Evolutionary conservation across 2,797 vertebrate species (phyloP).

Genomic region (Nyctibius grandis): DNA sequence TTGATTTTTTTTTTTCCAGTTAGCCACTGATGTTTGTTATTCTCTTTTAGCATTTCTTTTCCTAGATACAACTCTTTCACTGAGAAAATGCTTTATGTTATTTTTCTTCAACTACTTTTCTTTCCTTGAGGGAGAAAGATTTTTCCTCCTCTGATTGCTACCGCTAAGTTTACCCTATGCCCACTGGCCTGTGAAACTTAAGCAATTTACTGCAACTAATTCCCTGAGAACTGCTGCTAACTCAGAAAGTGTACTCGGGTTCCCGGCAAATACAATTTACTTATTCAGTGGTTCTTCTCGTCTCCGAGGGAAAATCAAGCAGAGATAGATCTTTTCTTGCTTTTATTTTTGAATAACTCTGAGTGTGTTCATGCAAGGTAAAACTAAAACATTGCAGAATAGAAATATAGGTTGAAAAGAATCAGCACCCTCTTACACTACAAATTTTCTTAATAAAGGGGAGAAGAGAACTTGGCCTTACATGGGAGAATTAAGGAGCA

Average conservation of each 20-base stretch:
- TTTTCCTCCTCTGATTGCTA: neutral
- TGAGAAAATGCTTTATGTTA: neutral
- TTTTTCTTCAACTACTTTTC: neutral
- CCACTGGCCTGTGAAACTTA: neutral
- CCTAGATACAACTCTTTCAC: neutral
- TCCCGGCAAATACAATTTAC: neutral
- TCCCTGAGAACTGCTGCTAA: neutral
- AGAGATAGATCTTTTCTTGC: neutral
- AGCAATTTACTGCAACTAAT: neutral
- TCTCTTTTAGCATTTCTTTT: neutral
- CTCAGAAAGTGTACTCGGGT: neutral
- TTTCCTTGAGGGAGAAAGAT: neutral
- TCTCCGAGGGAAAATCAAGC: neutral
- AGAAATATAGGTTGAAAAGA: neutral
- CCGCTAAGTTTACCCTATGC: neutral
- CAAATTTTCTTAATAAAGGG: neutral
- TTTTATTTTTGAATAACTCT: neutral
- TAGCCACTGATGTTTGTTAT: neutral
- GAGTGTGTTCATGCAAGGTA: neutral
- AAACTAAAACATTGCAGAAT: neutral
- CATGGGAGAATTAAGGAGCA: neutral
- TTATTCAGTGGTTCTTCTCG: neutral
- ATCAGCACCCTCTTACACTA: neutral
- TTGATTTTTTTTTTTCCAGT: neutral
- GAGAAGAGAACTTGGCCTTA: neutral